Percentiles rank a stretch among this genome's conserved stretches.
Evolutionary conservation across 2,797 vertebrate species (phyloP).

Genomic region (Sebastolobus alascanus): DNA sequence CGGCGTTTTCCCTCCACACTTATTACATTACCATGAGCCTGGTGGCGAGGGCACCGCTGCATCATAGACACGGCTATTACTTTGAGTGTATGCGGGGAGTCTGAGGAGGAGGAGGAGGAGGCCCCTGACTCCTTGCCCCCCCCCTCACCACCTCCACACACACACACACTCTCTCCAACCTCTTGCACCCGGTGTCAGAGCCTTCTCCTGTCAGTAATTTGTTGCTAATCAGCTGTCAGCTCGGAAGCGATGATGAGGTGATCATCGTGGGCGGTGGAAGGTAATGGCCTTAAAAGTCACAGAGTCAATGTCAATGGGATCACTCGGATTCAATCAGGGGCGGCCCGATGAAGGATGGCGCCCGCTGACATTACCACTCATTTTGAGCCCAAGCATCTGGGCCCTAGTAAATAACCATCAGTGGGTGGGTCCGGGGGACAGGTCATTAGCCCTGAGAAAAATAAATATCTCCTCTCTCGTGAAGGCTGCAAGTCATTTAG

Average conservation of each 20-base stretch:
- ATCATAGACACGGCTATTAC: conserved; percentile 65
- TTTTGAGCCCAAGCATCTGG: conserved; percentile 99
- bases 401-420: conserved; percentile 99
- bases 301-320: conserved; percentile 99
- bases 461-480: conserved; percentile 99
- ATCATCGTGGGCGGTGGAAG: conserved; percentile 91
- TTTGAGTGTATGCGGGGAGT: conserved; percentile 44
- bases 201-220: conserved; percentile 92
- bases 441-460: conserved; percentile 99
- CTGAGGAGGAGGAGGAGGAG: background rate
- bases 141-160: background rate
- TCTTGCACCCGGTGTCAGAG: conserved; percentile 79
- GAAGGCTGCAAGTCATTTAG: conserved; percentile 99
- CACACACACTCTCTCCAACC: conserved; percentile 36
- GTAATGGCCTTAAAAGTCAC: conserved; percentile 99
- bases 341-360: conserved; percentile 92
- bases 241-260: conserved; percentile 92
- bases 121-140: conserved; percentile 46
- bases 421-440: conserved; percentile 99
- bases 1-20: conserved; percentile 45
- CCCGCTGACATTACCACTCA: conserved; percentile 99
- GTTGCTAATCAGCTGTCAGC: conserved; percentile 99
- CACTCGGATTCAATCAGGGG: conserved; percentile 96
- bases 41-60: conserved; percentile 36
- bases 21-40: conserved; percentile 71